Percentiles rank a stretch among this genome's conserved stretches.
phyloP scores from a whole-genome alignment of 2,113 vertebrate species.

The Maccullochella peelii region DNA sequence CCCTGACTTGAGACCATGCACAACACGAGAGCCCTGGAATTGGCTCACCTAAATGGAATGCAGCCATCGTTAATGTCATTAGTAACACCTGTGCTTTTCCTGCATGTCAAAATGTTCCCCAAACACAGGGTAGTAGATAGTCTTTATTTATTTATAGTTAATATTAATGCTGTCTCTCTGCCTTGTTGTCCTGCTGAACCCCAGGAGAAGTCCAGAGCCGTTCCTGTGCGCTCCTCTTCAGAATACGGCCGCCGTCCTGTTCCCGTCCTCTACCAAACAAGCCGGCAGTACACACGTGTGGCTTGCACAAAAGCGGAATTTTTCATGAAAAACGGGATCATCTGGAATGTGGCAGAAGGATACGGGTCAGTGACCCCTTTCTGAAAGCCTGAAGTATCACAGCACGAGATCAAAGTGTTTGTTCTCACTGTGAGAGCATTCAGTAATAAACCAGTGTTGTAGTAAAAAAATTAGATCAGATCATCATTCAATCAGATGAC shows the following conservation, averaged over 20 bases:
- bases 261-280: constrained; percentile 22
- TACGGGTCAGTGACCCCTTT: constrained; percentile 77
- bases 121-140: neutral
- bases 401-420: constrained; percentile 2
- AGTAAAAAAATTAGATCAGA: neutral
- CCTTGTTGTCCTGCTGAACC: neutral
- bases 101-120: too few relatives aligned
- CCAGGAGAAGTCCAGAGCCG: constrained; percentile 78
- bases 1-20: too few relatives aligned
- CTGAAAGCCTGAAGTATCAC: constrained; percentile 42
- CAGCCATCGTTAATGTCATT: neutral
- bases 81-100: neutral
- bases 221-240: constrained; percentile 78
- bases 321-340: constrained; percentile 81
- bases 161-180: neutral
- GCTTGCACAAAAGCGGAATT: constrained; percentile 74
- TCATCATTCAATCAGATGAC: neutral
- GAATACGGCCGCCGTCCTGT: constrained; percentile 70
- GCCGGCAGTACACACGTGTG: constrained; percentile 53
- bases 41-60: neutral
- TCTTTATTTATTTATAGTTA: neutral
- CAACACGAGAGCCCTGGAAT: neutral
- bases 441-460: constrained; percentile 35
- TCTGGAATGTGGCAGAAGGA: constrained; percentile 76
- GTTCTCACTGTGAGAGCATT: neutral